Evolutionary conservation across 2,888 invertebrate species (phyloP).

Genomic region (Amblyteles armatorius): DNA sequence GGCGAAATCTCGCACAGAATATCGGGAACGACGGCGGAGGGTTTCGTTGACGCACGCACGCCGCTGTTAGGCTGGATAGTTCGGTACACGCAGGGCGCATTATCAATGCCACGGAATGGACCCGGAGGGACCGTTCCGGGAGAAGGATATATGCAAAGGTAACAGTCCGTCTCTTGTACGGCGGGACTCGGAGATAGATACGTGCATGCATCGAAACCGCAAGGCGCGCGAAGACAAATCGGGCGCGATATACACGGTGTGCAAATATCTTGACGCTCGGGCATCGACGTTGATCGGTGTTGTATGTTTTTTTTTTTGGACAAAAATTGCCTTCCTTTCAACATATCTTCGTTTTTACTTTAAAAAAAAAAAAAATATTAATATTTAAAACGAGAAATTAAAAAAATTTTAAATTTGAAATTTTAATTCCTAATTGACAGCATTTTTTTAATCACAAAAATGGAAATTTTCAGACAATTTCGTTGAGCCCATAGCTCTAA

Average conservation of each 20-base stretch:
- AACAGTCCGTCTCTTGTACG: neutral
- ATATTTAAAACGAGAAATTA: no score
- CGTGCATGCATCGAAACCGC: neutral
- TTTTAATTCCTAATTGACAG: no score
- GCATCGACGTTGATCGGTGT: no score
- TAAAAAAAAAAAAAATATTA: no score
- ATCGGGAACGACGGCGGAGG: constrained; percentile 25
- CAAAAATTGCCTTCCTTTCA: no score
- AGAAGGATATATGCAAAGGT: constrained; percentile 47
- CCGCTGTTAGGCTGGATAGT: constrained; percentile 37
- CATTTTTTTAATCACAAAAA: no score
- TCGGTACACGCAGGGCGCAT: constrained; percentile 38
- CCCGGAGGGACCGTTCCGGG: constrained; percentile 48
- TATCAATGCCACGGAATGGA: constrained; percentile 37
- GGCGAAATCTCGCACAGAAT: constrained; percentile 34
- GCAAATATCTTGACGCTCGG: neutral
- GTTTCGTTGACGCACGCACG: constrained; percentile 45
- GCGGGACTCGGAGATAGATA: neutral
- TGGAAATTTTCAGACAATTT: no score
- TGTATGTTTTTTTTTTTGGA: no score
- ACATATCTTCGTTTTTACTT: no score
- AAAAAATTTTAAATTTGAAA: no score
- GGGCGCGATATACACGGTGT: neutral
- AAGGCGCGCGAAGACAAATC: constrained; percentile 3
- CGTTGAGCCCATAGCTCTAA: no score